phyloP scores from a whole-genome alignment of 2,797 vertebrate species.

The Hyperoplus lanceolatus region DNA sequence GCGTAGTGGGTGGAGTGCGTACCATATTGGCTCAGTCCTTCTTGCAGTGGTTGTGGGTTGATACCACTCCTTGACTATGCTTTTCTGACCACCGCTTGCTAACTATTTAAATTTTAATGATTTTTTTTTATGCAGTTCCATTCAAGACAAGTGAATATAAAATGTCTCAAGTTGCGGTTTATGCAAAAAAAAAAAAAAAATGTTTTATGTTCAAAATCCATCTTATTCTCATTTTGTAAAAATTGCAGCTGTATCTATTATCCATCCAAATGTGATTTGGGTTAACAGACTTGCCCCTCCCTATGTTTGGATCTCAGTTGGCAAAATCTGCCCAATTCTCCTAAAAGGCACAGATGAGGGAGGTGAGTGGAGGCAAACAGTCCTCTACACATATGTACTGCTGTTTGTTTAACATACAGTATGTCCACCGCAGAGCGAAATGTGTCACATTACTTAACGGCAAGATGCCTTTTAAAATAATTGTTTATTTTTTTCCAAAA shows the following conservation, averaged over 20 bases:
- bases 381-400: background rate
- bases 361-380: background rate
- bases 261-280: background rate
- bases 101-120: background rate
- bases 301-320: background rate
- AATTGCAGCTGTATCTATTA: background rate
- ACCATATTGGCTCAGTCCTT: too few species aligned
- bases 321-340: too few species aligned
- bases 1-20: too few species aligned
- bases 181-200: background rate
- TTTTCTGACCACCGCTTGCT: slow-evolving; percentile 13
- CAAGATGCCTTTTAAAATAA: background rate
- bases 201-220: background rate
- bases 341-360: background rate
- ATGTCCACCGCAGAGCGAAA: background rate
- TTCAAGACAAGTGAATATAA: background rate
- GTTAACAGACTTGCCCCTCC: background rate
- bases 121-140: too few species aligned
- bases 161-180: background rate
- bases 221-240: background rate
- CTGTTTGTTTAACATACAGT: background rate
- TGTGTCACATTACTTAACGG: background rate
- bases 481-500: background rate
- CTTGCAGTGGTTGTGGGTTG: background rate
- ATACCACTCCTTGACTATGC: slow-evolving; percentile 26